Percentiles rank a stretch among this genome's conserved stretches.
Conservation (phyloP, 2,797 vertebrate genomes). For the Microctenopoma stevenorrisi region DNA sequence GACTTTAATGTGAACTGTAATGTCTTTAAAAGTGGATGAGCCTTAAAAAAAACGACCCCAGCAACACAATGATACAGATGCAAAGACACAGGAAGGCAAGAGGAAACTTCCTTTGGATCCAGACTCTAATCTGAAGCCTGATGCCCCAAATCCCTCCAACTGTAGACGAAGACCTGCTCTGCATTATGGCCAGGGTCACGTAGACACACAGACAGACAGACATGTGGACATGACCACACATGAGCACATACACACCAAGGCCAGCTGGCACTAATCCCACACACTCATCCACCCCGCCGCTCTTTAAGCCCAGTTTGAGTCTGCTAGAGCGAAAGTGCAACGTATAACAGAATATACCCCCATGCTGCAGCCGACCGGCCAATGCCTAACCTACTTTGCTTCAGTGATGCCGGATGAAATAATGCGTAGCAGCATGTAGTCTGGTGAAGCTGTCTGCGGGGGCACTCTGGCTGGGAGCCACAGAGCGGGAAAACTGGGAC, state of each 20-base stretch:
- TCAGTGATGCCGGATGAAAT: conserved; percentile 36
- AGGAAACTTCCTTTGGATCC: conserved; percentile 50
- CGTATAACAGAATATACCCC: conserved; percentile 47
- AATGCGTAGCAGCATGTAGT: conserved; percentile 8
- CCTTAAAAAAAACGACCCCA: conserved; percentile 46
- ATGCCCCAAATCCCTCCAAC: conserved; percentile 68
- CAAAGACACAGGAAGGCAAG: conserved; percentile 26
- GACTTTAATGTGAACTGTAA: conserved; percentile 37
- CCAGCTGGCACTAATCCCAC: conserved; percentile 76
- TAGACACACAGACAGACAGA: conserved; percentile 35
- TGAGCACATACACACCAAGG: conserved; percentile 26
- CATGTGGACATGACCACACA: conserved; percentile 41
- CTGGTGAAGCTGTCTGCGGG: conserved; percentile 18
- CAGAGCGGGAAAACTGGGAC: conserved; percentile 12
- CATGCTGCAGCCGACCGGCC: conserved; percentile 57
- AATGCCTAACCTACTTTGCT: conserved; percentile 55
- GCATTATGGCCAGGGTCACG: conserved; percentile 42
- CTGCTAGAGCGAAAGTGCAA: conserved; percentile 54
- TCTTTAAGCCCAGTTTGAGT: conserved; percentile 49
- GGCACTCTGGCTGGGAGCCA: conserved; percentile 32
- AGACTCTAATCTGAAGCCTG: conserved; percentile 58
- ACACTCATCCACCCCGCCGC: conserved; percentile 26
- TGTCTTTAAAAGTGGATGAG: conserved; percentile 58
- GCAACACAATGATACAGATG: conserved; percentile 33
- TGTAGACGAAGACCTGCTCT: conserved; percentile 51